Base-by-base conservation (phyloP, 64 coral and sea anemone species). In the Pocillopora damicornis region DNA sequence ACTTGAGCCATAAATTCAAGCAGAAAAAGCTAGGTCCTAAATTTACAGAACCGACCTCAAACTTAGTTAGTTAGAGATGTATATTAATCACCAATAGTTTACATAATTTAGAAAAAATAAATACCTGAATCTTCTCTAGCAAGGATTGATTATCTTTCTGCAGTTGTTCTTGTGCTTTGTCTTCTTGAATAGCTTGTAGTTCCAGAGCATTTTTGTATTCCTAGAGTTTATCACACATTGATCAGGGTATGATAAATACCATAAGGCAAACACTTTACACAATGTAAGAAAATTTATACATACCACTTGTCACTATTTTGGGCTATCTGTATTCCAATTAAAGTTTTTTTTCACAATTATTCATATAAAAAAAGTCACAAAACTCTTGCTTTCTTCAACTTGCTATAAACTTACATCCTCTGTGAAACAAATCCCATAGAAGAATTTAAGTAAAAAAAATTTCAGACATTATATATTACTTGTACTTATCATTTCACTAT, bases 201-300 rank as follows among this genome's bases (percentile, higher is more conserved):
- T 95, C 94, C 51, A 95, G 65, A 60, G 83, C 87, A 81, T 67
- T 78, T 66, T 95, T 89, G 62, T 95, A 95, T 12, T 95, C 90
- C 94, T 95, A 61, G 23, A 80, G 18, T 78, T 15, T 9, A 76
- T 23, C 18, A 66, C 10, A 51, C 63, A 67, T 35, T 38, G 26
- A 80, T 59, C 22, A 69, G 18, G 9, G 20, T 69, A 22, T 7
- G 61, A 11, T 13, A n/a, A n/a, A 22, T 22, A 69, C 18, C 22
- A 67, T 16, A 66, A 16, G 15, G 63, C 63, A 18, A 18, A 15
- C 6, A 67, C 8, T 67, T 67, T 17, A 7, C 62, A 15, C 61
- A 3, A 64, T 0, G 15, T 17, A 16, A 17, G 30, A 30, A 30
- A 30, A 30, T 30, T 30, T 30, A 30, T 30, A 30, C 30, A 30